These are phyloP conservation scores for Halocynthia roretzi DNA, from an alignment of 23 tunicate species.

Conservation along the genomic window DNA sequence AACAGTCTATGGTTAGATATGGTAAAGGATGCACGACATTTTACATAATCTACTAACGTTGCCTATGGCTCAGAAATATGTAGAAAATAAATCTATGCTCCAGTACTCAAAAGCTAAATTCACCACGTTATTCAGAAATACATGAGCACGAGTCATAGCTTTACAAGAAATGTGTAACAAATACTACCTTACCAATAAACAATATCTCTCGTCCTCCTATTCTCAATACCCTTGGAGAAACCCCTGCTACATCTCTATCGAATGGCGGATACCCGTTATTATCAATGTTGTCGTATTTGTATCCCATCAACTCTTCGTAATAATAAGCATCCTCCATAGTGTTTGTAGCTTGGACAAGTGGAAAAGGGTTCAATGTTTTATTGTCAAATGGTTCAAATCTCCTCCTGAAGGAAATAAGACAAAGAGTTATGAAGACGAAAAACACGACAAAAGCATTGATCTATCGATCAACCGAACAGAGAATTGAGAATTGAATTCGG, in stretches of 20 bases:
- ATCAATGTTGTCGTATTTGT: conserved; percentile 7
- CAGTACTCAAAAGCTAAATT: too few species aligned
- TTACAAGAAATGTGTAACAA: too few species aligned
- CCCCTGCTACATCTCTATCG: background rate
- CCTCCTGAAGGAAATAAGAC: background rate
- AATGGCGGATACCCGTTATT: conserved; percentile 12
- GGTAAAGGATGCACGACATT: too few species aligned
- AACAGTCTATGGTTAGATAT: too few species aligned
- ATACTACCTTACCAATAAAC: background rate
- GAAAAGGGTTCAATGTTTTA: background rate
- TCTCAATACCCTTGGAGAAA: background rate
- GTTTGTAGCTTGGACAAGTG: conserved; percentile 19
- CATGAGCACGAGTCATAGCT: too few species aligned
- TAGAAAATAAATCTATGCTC: background rate
- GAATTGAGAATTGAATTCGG: too few species aligned
- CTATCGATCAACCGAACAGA: too few species aligned
- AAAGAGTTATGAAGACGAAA: too few species aligned
- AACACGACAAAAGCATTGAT: too few species aligned
- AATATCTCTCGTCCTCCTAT: conserved; percentile 1
- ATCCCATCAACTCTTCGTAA: conserved; percentile 19
- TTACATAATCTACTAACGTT: too few species aligned
- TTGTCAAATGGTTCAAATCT: conserved; percentile 19
- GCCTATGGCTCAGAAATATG: too few species aligned
- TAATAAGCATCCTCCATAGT: conserved; percentile 20
- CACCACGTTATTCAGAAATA: too few species aligned